phyloP scores from a whole-genome alignment of 92 coral and sea anemone species.

The Muricea muricata region DNA sequence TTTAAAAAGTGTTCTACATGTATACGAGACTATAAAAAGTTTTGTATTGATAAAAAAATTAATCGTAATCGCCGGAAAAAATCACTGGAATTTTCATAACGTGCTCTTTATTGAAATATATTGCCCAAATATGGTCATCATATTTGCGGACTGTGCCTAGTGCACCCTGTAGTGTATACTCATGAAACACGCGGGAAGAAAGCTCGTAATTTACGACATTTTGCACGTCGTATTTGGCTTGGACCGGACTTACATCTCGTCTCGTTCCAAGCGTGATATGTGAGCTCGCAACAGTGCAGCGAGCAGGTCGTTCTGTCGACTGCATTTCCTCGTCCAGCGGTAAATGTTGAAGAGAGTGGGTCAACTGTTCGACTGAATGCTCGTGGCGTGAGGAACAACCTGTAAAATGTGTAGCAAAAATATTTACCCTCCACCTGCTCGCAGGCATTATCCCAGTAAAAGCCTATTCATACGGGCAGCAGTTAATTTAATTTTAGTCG shows the following conservation, averaged over 20 bases:
- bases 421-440: too few species aligned
- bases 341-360: neutral
- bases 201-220: conserved; percentile 50
- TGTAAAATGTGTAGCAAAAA: too few species aligned
- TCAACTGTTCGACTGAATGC: neutral
- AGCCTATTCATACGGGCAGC: too few species aligned
- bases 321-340: neutral
- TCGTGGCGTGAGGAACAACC: neutral
- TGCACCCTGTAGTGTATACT: conserved; percentile 1
- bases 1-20: neutral
- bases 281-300: conserved; percentile 50
- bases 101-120: conserved; percentile 44
- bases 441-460: too few species aligned
- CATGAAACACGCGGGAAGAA: conserved; percentile 13
- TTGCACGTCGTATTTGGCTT: conserved; percentile 53
- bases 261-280: conserved; percentile 55
- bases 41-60: too few species aligned
- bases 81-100: conserved; percentile 38
- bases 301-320: conserved; percentile 15
- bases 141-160: conserved; percentile 48
- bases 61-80: conserved; percentile 59
- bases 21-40: neutral
- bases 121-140: conserved; percentile 40
- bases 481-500: too few species aligned
- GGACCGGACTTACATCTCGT: conserved; percentile 43